These are phyloP conservation scores for Synanceia verrucosa DNA, from an alignment of 2,797 vertebrate genomes.

Conservation along the genomic window DNA sequence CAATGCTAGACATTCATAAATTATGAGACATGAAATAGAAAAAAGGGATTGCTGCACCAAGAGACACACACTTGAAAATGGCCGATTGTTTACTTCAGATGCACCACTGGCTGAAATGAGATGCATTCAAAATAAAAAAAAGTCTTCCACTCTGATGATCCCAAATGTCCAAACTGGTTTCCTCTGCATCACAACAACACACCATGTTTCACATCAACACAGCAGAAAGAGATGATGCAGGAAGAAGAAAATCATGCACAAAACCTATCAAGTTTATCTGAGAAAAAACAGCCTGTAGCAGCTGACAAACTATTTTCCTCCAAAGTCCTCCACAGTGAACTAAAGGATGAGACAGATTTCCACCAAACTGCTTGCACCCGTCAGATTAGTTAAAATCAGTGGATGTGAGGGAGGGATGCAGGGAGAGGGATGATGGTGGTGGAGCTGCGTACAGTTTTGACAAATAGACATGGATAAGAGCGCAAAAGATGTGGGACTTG, in stretches of 20 bases:
- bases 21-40: constrained; percentile 51
- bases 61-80: constrained; percentile 8
- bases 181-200: neutral
- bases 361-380: constrained; percentile 73
- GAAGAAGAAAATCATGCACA: neutral
- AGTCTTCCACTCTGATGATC: neutral
- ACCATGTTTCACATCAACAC: neutral
- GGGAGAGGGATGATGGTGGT: neutral
- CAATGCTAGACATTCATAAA: constrained; percentile 65
- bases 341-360: constrained; percentile 64
- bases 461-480: constrained; percentile 1
- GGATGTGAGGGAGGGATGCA: constrained; percentile 12
- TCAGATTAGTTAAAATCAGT: constrained; percentile 67
- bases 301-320: constrained; percentile 39
- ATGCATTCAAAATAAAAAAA: neutral
- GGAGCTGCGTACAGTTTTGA: constrained; percentile 27
- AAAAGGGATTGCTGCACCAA: constrained; percentile 15
- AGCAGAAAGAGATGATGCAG: constrained; percentile 1
- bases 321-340: constrained; percentile 30
- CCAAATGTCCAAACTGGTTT: neutral
- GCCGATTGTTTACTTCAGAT: constrained; percentile 24
- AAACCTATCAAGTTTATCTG: constrained; percentile 19
- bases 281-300: constrained; percentile 28
- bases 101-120: neutral
- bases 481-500: neutral